Evolutionary conservation across 2,797 vertebrate genomes (phyloP), one percentile per base, ranked within the genome.

Genomic region (Picus viridis): DNA sequence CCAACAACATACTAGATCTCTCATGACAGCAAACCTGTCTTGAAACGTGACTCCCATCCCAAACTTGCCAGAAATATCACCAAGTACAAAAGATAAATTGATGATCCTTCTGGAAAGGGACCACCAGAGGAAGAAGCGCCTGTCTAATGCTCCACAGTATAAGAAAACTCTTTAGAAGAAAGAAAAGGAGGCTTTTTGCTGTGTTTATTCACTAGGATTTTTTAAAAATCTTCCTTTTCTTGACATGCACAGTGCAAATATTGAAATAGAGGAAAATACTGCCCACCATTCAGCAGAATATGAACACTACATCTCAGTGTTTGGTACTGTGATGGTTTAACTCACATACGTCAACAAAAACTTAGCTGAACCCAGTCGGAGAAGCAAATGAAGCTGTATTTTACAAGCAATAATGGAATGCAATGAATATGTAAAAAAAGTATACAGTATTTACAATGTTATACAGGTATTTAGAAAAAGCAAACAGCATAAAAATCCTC

Each of bases 51-150:
- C 85, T 96, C 36, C 64, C 94, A 94, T 96, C 64, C 78, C 80
- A 91, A 95, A 86, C 41, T 73, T 56, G n/a, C 83, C 71, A 82
- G 77, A 91, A 93, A 71, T 39, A 65, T 71, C 74, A 89, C 61
- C 30, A 81, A 88, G 16, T 53, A 96, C 95, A 96, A 95, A 95
- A 89, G 93, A 75, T 73, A 95, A 94, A 96, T 95, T 96, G 89
- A 96, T 94, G 87, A 94, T 89, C 79, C 80, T 90, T 93, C 89
- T 92, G 93, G 90, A 95, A 81, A 88, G 76, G 68, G 65, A 90
- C 87, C 87, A 95, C 26, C 1, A 2, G 87, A 95, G 92, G 96
- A 96, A 96, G 87, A 51, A 95, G 30, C 16, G 0, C 80, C 64
- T 89, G 92, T 83, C 58, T 78, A 86, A 80, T 92, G 90, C 72